phyloP scores from a whole-genome alignment of 2,888 invertebrate genomes.

The Lamellibrachia columna region DNA sequence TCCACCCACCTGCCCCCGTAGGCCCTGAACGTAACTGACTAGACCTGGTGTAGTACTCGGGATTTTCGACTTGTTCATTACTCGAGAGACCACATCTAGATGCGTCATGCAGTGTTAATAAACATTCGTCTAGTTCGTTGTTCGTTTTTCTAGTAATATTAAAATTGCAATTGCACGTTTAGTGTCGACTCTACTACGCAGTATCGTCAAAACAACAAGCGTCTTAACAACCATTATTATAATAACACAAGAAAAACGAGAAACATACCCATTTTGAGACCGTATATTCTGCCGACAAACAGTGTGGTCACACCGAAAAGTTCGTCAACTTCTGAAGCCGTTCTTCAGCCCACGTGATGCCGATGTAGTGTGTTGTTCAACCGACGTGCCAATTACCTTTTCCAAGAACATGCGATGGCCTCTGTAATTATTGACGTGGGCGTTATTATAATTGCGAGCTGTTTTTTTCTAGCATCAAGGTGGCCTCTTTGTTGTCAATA shows the following conservation, averaged over 20 bases:
- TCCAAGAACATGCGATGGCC: neutral
- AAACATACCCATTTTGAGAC: neutral
- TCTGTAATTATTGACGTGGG: neutral
- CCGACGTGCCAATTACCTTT: neutral
- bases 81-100: no score
- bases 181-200: no score
- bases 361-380: neutral
- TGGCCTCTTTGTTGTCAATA: no score
- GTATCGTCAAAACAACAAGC: neutral
- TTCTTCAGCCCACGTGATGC: neutral
- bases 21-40: no score
- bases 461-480: neutral
- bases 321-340: no score
- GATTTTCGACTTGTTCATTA: no score
- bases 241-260: neutral
- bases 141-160: no score
- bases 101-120: no score
- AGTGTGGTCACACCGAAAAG: neutral
- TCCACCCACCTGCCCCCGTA: no score
- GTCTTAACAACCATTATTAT: neutral
- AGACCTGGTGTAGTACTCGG: no score
- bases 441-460: neutral
- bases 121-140: no score
- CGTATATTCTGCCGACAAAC: neutral
- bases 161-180: no score